Evolutionary conservation across 2,113 vertebrate genomes (phyloP).

Genomic region (Fukomys damarensis): DNA sequence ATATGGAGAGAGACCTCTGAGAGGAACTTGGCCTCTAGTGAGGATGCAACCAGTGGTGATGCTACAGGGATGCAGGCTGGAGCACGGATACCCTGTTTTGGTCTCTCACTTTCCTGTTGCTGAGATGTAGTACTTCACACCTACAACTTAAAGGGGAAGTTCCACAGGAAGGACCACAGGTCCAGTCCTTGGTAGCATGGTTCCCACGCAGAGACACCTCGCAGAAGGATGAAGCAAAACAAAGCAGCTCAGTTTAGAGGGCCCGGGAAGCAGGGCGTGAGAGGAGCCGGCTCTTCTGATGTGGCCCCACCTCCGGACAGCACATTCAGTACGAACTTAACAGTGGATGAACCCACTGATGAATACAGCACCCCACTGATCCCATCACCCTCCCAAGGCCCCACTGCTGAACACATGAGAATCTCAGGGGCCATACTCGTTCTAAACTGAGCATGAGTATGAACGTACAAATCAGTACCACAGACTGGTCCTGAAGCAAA

Average conservation of each 20-base stretch:
- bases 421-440: not conserved
- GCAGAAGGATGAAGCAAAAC: not conserved
- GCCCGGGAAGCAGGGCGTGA: not conserved
- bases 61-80: accelerated
- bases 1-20: not conserved
- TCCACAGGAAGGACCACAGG: too few species aligned
- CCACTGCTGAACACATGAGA: not conserved
- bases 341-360: not conserved
- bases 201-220: not conserved
- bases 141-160: not conserved
- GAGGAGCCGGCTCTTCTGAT: not conserved
- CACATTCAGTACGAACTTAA: not conserved
- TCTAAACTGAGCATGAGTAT: not conserved
- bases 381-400: not conserved
- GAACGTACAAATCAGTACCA: too few species aligned
- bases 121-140: not conserved
- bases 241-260: not conserved
- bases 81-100: accelerated
- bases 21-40: not conserved
- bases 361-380: not conserved
- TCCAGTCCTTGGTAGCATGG: not conserved
- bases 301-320: not conserved
- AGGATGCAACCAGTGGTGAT: not conserved
- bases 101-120: not conserved
- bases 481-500: not conserved